Percentiles rank a stretch among this genome's conserved stretches.
phyloP scores from a whole-genome alignment of 2,113 vertebrate species.

The Bufo gargarizans region DNA sequence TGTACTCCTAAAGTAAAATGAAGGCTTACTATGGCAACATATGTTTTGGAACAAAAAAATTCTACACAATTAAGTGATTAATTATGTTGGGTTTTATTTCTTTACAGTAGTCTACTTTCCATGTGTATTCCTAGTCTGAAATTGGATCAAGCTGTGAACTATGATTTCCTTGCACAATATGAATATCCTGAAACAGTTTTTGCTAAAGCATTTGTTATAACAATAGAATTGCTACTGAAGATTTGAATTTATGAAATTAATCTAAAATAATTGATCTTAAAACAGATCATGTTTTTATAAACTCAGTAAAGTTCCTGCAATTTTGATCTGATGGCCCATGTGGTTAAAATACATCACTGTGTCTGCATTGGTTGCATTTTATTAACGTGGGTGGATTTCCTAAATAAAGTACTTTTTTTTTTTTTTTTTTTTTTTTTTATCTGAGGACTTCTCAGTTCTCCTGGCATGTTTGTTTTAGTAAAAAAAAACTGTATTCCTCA shows the following conservation, averaged over 20 bases:
- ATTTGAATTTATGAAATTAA: background rate
- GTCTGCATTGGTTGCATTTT: background rate
- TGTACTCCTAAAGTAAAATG: background rate
- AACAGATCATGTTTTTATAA: background rate
- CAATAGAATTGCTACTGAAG: background rate
- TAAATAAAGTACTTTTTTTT: background rate
- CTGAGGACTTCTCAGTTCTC: too few species aligned
- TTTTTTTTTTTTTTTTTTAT: too few species aligned
- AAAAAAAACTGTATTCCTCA: too few species aligned
- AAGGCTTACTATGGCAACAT: background rate
- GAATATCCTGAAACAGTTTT: conserved; percentile 44
- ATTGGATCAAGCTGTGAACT: conserved; percentile 30
- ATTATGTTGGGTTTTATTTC: conserved; percentile 30
- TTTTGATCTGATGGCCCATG: background rate
- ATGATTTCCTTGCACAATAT: conserved; percentile 48
- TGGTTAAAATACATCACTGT: background rate
- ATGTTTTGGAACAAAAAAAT: background rate
- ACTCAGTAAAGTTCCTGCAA: background rate
- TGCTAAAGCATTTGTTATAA: conserved; percentile 14
- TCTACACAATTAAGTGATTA: conserved; percentile 40
- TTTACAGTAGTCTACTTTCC: background rate
- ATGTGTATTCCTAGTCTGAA: conserved; percentile 8
- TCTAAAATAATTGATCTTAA: background rate
- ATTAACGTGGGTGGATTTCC: too few species aligned
- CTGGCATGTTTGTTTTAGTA: too few species aligned